These are phyloP conservation scores for Octonoba sinensis DNA, from an alignment of 2,888 invertebrate genomes.

Conservation along the genomic window DNA sequence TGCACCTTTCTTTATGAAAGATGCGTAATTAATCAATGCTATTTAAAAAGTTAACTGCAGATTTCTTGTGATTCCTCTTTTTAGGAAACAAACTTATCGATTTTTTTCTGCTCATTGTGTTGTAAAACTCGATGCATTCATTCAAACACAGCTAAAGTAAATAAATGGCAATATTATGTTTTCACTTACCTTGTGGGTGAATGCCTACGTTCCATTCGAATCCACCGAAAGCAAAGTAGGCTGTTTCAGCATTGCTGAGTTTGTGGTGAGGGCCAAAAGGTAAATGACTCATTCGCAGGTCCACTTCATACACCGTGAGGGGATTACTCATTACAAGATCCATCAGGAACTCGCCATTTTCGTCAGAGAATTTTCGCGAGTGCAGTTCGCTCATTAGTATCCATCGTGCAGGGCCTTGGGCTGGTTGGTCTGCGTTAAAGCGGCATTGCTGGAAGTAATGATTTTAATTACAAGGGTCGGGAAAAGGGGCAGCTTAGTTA, in stretches of 20 bases:
- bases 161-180: no score
- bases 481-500: neutral
- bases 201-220: conserved; percentile 83
- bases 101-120: no score
- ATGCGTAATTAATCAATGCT: no score
- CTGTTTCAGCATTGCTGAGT: conserved; percentile 74
- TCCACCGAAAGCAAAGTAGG: conserved; percentile 83
- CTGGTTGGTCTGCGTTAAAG: conserved; percentile 79
- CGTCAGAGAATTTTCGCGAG: conserved; percentile 81
- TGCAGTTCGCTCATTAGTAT: conserved; percentile 81
- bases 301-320: conserved; percentile 81
- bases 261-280: conserved; percentile 60
- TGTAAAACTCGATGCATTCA: no score
- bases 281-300: conserved; percentile 74
- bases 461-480: neutral
- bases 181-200: conserved; percentile 65
- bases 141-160: no score
- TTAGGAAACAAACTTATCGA: no score
- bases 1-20: no score
- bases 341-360: conserved; percentile 84
- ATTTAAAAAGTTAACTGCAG: no score
- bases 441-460: conserved; percentile 49
- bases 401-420: conserved; percentile 81
- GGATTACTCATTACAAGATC: conserved; percentile 84
- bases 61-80: no score